A percentile compares a stretch with the other conserved stretches of the same genome.
phyloP scores from a whole-genome alignment of 2,113 vertebrate genomes.

The Ornithorhynchus anatinus region DNA sequence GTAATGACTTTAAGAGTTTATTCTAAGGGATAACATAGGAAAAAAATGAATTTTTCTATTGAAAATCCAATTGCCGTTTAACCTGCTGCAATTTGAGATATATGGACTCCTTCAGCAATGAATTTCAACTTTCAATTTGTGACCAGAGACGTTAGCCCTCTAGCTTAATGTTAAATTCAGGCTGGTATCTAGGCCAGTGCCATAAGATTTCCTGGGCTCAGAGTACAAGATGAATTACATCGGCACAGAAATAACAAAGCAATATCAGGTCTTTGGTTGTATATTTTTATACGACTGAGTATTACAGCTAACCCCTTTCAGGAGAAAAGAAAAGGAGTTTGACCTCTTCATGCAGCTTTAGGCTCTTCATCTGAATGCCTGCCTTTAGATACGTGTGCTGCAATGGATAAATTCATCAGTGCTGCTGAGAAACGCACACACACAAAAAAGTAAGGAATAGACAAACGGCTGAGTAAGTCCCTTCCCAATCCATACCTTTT shows the following conservation, averaged over 20 bases:
- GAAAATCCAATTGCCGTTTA: not conserved
- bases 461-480: not conserved
- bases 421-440: not conserved
- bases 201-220: not conserved
- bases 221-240: not conserved
- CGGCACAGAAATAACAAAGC: not conserved
- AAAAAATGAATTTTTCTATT: not conserved
- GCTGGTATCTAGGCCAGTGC: not conserved
- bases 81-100: not conserved
- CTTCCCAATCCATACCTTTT: slow-evolving; percentile 83
- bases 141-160: too few relatives aligned
- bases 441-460: too few relatives aligned
- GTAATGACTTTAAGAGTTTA: not conserved
- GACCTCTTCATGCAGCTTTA: not conserved
- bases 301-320: not conserved
- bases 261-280: not conserved
- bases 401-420: not conserved
- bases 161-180: not conserved
- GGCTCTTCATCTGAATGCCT: not conserved
- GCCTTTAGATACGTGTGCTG: not conserved
- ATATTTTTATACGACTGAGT: not conserved
- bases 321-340: not conserved
- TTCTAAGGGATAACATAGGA: not conserved
- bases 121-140: not conserved
- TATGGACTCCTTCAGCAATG: not conserved